Percentiles rank a stretch among this genome's conserved stretches.
phyloP scores from a whole-genome alignment of 1,140 invertebrate genomes.

The Zeugodacus cucurbitae region DNA sequence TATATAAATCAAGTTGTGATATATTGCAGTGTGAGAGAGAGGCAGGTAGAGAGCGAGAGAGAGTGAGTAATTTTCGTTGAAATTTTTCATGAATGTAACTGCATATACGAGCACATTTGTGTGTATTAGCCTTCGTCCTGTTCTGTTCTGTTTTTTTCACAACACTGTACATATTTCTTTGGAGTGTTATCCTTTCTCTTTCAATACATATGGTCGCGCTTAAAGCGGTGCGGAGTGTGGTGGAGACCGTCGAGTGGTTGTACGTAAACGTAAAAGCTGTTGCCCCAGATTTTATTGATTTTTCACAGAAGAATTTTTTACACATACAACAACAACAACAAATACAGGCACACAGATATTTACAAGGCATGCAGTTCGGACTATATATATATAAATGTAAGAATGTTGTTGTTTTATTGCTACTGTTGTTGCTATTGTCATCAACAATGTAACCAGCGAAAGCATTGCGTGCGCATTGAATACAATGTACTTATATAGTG shows the following conservation, averaged over 20 bases:
- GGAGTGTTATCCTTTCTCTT: constrained; percentile 32
- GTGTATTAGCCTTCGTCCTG: not conserved
- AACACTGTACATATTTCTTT: not conserved
- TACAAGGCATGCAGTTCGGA: not conserved
- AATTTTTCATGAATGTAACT: not conserved
- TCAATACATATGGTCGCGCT: constrained; percentile 2
- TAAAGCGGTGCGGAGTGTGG: not conserved
- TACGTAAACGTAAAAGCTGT: constrained; percentile 39
- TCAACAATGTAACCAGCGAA: not conserved
- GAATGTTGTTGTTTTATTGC: no score
- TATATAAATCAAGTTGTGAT: not conserved
- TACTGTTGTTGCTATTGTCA: not conserved
- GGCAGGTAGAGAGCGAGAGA: not conserved
- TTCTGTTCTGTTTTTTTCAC: not conserved
- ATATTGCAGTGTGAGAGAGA: not conserved
- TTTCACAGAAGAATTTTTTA: not conserved
- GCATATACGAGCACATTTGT: not conserved
- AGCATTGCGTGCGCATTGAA: constrained; percentile 25
- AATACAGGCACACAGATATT: not conserved
- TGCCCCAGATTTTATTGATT: constrained; percentile 44
- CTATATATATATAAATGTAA: not conserved
- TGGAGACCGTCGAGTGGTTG: not conserved
- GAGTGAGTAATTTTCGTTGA: not conserved
- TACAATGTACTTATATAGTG: not conserved
- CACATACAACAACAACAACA: not conserved